These are phyloP conservation scores for Cygnus atratus DNA, from an alignment of 2,113 vertebrate species.

Conservation along the genomic window DNA sequence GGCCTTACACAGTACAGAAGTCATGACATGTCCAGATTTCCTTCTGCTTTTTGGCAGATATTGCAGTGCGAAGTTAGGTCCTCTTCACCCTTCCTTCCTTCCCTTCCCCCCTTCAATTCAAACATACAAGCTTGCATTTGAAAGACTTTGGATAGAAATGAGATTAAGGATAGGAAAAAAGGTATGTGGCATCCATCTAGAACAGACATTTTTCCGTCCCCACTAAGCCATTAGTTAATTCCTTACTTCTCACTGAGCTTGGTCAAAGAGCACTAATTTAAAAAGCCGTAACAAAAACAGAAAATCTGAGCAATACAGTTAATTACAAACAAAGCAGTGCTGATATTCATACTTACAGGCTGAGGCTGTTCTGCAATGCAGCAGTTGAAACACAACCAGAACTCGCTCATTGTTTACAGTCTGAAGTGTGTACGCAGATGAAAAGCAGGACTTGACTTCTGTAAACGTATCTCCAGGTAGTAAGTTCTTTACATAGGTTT, in stretches of 20 bases:
- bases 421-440: slow-evolving; percentile 47
- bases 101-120: not conserved
- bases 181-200: not conserved
- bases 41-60: not conserved
- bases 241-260: not conserved
- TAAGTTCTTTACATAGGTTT: not conserved
- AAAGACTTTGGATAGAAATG: not conserved
- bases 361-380: slow-evolving; percentile 91
- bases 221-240: not conserved
- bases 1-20: not conserved
- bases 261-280: not conserved
- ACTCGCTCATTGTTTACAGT: slow-evolving; percentile 86
- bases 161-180: not conserved
- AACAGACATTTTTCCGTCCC: not conserved
- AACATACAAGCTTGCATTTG: not conserved
- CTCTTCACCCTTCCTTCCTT: not conserved
- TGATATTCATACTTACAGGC: slow-evolving; percentile 81
- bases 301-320: not conserved
- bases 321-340: not conserved
- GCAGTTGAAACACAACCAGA: slow-evolving; percentile 95
- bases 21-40: not conserved
- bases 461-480: not conserved
- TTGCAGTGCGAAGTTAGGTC: not conserved
- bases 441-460: slow-evolving; percentile 25
- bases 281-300: not conserved